phyloP scores from a whole-genome alignment of 2,113 vertebrate genomes.

The Gobius niger region DNA sequence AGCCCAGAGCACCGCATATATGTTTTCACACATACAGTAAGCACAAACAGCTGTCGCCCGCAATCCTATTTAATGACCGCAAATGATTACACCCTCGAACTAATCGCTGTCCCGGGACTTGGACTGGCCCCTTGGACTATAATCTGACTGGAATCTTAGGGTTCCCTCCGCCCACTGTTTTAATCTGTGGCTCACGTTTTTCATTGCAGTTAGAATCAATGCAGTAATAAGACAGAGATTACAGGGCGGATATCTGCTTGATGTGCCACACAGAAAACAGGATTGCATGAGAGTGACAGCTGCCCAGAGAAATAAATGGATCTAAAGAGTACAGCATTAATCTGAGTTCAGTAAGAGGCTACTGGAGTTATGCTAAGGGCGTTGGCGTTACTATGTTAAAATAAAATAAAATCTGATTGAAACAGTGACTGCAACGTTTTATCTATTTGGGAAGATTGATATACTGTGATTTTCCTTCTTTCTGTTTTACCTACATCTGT shows the following conservation, averaged over 20 bases:
- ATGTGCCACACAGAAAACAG: not conserved
- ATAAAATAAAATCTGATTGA: too few species aligned
- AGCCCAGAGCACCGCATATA: not conserved
- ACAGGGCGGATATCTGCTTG: not conserved
- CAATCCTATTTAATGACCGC: constrained; percentile 26
- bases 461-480: too few species aligned
- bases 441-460: too few species aligned
- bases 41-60: constrained; percentile 12
- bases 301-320: constrained; percentile 17
- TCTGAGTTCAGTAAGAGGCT: constrained; percentile 20
- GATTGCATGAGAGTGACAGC: constrained; percentile 25
- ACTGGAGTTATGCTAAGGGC: not conserved
- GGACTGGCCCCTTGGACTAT: constrained; percentile 24
- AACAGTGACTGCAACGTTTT: too few species aligned
- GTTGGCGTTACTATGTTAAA: not conserved
- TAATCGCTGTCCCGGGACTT: constrained; percentile 39
- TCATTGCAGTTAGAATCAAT: not conserved
- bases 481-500: too few species aligned
- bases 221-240: not conserved
- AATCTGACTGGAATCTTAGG: constrained; percentile 36
- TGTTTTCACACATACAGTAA: not conserved
- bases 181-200: constrained; percentile 27
- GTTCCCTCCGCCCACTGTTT: not conserved
- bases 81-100: constrained; percentile 46
- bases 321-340: constrained; percentile 19